A percentile compares a stretch with the other conserved stretches of the same genome.
These are phyloP conservation scores for Chroicocephalus ridibundus DNA, from an alignment of 2,113 vertebrate species.

Conservation along the genomic window DNA sequence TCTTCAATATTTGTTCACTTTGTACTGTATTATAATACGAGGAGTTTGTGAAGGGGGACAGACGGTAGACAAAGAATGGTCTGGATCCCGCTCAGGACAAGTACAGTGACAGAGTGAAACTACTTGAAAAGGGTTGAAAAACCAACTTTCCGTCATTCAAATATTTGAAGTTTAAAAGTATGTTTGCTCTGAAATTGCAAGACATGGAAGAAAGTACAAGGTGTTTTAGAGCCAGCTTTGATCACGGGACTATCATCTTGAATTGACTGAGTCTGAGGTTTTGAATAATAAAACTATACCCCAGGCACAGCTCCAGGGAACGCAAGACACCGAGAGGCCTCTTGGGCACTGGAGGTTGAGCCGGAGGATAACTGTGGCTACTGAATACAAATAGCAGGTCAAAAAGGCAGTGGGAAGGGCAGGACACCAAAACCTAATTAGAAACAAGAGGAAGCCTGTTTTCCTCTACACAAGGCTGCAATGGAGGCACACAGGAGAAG, in stretches of 20 bases:
- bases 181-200: not conserved
- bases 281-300: not conserved
- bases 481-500: not conserved
- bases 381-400: not conserved
- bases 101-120: not conserved
- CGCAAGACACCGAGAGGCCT: fast-evolving
- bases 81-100: not conserved
- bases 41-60: not conserved
- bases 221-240: not conserved
- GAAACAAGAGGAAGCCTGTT: not conserved
- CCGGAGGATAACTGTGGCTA: not conserved
- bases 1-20: not conserved
- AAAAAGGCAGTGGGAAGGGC: not conserved
- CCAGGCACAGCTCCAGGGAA: not conserved
- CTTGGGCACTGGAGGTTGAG: fast-evolving
- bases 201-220: not conserved
- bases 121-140: not conserved
- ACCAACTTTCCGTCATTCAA: not conserved
- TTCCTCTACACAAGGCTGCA: not conserved
- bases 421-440: not conserved
- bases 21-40: not conserved
- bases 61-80: fast-evolving
- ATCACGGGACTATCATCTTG: not conserved
- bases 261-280: not conserved
- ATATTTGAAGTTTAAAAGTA: not conserved